A percentile compares a stretch with the other conserved stretches of the same genome.
Conservation (phyloP, 2,113 vertebrate genomes). For the Periophthalmodon schlosseri region DNA sequence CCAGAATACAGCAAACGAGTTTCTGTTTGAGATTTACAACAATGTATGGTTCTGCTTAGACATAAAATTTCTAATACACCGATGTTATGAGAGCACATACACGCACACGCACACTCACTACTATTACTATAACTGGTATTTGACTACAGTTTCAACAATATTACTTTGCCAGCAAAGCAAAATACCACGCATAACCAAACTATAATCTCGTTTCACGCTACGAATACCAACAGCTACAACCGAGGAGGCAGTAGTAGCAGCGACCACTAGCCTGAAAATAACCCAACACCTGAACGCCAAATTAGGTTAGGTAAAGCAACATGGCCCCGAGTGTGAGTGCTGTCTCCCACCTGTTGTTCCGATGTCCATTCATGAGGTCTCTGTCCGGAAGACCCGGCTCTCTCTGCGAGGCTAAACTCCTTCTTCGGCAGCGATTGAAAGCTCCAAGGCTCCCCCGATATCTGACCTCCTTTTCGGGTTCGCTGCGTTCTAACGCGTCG, state of each 20-base stretch:
- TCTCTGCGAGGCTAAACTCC: conserved; percentile 22
- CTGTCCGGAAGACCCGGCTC: conserved; percentile 77
- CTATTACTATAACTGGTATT: not conserved
- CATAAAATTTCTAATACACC: not conserved
- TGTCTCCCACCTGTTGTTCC: conserved; percentile 85
- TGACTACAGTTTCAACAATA: not conserved
- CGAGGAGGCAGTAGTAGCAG: not conserved
- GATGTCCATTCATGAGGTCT: conserved; percentile 99
- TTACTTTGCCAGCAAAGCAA: not conserved
- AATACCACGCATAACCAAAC: not conserved
- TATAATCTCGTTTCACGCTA: not conserved
- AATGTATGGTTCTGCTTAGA: not conserved
- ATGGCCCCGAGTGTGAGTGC: not conserved
- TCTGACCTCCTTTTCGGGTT: conserved; percentile 5
- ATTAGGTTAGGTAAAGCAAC: conserved; percentile 11
- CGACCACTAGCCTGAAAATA: conserved; percentile 16
- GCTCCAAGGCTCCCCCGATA: conserved; percentile 22
- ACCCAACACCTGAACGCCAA: conserved; percentile 28
- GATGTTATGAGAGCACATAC: not conserved
- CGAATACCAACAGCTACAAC: not conserved
- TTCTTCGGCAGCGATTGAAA: conserved; percentile 8
- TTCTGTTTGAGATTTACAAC: not conserved
- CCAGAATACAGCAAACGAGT: not conserved
- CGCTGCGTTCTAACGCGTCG: conserved; percentile 56
- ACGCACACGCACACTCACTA: not conserved